phyloP scores from a whole-genome alignment of 2,797 vertebrate genomes.

The Urosaurus nigricauda region DNA sequence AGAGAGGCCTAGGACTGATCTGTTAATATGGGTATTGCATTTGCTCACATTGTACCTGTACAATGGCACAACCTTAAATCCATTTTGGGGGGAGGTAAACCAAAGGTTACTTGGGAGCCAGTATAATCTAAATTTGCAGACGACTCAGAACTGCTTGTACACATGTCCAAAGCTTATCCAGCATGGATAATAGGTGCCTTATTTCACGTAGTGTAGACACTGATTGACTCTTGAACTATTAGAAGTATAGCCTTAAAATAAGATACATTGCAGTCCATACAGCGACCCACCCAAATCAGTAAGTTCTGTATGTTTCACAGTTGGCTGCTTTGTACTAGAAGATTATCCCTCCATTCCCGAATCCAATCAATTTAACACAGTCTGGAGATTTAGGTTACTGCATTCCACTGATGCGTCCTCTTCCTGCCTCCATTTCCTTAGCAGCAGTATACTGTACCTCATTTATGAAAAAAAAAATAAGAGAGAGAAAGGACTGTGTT shows the following conservation, averaged over 20 bases:
- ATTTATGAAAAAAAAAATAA: background rate
- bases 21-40: background rate
- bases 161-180: background rate
- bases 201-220: background rate
- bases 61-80: background rate
- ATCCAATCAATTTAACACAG: constrained; percentile 27
- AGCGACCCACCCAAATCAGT: background rate
- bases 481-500: background rate
- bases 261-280: background rate
- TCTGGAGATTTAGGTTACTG: background rate
- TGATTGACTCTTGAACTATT: background rate
- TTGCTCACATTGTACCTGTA: background rate
- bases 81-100: background rate
- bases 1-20: background rate
- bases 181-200: background rate
- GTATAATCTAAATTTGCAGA: background rate
- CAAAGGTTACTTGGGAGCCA: background rate
- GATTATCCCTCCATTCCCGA: background rate
- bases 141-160: background rate
- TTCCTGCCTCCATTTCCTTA: background rate
- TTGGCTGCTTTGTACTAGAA: constrained; percentile 24
- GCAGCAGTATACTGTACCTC: background rate
- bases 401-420: background rate
- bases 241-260: constrained; percentile 24
- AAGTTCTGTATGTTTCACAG: background rate